phyloP scores from a whole-genome alignment of 2,797 vertebrate genomes.

The Valencia hispanica region DNA sequence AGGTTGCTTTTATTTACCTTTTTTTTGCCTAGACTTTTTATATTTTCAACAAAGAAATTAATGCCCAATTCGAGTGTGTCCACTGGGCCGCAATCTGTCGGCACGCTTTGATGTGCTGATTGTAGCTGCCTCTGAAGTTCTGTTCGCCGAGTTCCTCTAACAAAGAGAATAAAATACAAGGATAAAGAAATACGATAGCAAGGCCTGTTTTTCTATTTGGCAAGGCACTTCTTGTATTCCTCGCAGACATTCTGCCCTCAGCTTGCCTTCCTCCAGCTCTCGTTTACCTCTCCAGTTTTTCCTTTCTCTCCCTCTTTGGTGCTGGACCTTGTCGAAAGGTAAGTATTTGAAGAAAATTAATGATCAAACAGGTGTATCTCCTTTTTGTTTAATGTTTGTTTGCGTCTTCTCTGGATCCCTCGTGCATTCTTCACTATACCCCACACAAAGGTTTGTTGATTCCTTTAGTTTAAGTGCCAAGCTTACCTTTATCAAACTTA shows the following conservation, averaged over 20 bases:
- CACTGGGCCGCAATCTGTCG: constrained; percentile 78
- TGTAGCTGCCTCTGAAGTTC: constrained; percentile 76
- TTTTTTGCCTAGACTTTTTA: constrained; percentile 64
- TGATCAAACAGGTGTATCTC: constrained; percentile 77
- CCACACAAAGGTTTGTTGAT: constrained; percentile 49
- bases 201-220: constrained; percentile 77
- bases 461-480: constrained; percentile 41
- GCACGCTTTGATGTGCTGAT: constrained; percentile 76
- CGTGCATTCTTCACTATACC: constrained; percentile 55
- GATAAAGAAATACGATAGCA: constrained; percentile 71
- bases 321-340: constrained; percentile 51
- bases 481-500: constrained; percentile 36
- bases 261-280: constrained; percentile 58
- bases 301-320: constrained; percentile 27
- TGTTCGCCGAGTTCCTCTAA: constrained; percentile 73
- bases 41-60: constrained; percentile 78
- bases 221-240: constrained; percentile 76
- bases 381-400: constrained; percentile 74
- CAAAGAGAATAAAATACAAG: constrained; percentile 80
- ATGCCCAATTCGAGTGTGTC: constrained; percentile 76
- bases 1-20: constrained; percentile 58
- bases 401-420: constrained; percentile 52
- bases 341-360: constrained; percentile 65
- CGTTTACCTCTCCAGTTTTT: constrained; percentile 44
- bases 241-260: constrained; percentile 74